phyloP scores from a whole-genome alignment of 2,888 invertebrate species.

The Epinotia nisella region DNA sequence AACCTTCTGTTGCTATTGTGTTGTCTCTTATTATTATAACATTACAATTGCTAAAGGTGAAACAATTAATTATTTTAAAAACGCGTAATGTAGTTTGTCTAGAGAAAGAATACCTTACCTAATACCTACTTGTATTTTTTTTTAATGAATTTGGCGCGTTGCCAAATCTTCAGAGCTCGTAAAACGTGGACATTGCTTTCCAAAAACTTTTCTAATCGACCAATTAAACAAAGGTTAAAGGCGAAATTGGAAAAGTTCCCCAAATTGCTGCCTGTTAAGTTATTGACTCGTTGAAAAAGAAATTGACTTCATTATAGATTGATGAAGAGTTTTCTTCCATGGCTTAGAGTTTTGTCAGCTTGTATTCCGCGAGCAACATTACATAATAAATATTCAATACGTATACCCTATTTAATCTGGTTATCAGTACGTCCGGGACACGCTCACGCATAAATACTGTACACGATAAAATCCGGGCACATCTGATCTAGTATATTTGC shows the following conservation, averaged over 20 bases:
- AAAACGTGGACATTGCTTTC: conserved; percentile 13
- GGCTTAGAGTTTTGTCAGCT: neutral
- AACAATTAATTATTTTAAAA: too few species aligned
- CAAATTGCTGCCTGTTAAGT: conserved; percentile 27
- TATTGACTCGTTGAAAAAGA: conserved; percentile 37
- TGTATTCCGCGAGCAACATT: neutral
- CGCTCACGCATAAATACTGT: neutral
- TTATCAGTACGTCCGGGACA: neutral
- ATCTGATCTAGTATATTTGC: too few species aligned
- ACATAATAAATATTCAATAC: neutral
- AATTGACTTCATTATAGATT: conserved; percentile 32
- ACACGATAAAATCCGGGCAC: too few species aligned
- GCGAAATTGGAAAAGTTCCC: conserved; percentile 41
- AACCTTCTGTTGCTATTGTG: too few species aligned
- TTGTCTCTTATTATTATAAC: too few species aligned
- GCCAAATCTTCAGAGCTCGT: neutral
- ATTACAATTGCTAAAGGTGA: too few species aligned
- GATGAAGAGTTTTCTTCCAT: conserved; percentile 5
- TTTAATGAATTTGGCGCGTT: neutral
- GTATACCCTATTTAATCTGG: neutral
- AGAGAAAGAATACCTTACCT: too few species aligned
- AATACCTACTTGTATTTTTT: too few species aligned
- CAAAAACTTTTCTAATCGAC: conserved; percentile 30
- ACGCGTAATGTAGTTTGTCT: too few species aligned
- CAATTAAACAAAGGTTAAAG: conserved; percentile 38